These are phyloP conservation scores for Stenurella melanura DNA, from an alignment of 2,888 invertebrate species.

Conservation along the genomic window DNA sequence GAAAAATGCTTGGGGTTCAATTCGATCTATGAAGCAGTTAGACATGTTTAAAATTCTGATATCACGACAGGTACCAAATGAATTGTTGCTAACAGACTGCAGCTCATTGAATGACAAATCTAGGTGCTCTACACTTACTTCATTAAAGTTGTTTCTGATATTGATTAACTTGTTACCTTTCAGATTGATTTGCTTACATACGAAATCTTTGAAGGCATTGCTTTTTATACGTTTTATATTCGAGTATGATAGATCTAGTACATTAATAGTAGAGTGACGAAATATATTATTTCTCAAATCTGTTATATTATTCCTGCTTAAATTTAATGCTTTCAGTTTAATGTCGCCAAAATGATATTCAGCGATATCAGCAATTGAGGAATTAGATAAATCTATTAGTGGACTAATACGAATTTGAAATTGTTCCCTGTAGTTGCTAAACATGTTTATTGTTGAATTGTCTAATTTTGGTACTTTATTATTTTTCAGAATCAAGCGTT, in stretches of 20 bases:
- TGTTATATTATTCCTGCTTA: constrained; percentile 38
- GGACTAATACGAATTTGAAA: background rate
- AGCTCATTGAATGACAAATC: constrained; percentile 41
- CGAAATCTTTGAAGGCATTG: constrained; percentile 23
- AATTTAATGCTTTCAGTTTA: constrained; percentile 8
- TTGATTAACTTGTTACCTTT: constrained; percentile 31
- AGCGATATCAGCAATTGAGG: constrained; percentile 38
- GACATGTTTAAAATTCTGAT: constrained; percentile 25
- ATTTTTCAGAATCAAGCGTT: constrained; percentile 7
- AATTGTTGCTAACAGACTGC: constrained; percentile 18
- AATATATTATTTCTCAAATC: constrained; percentile 28
- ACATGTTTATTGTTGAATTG: background rate
- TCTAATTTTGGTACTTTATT: constrained; percentile 13
- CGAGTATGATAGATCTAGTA: constrained; percentile 38
- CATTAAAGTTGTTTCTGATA: constrained; percentile 25
- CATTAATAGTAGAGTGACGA: background rate
- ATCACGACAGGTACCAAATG: constrained; percentile 21
- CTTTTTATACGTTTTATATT: constrained; percentile 15
- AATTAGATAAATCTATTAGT: constrained; percentile 40
- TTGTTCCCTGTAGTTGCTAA: background rate
- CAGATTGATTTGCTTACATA: background rate
- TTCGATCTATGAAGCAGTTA: constrained; percentile 34
- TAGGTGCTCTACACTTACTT: constrained; percentile 4
- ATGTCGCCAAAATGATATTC: constrained; percentile 28
- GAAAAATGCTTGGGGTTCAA: constrained; percentile 39